A percentile compares a stretch with the other conserved stretches of the same genome.
These are phyloP conservation scores for Pteropus rufus DNA, from an alignment of 2,797 vertebrate species.

Conservation along the genomic window DNA sequence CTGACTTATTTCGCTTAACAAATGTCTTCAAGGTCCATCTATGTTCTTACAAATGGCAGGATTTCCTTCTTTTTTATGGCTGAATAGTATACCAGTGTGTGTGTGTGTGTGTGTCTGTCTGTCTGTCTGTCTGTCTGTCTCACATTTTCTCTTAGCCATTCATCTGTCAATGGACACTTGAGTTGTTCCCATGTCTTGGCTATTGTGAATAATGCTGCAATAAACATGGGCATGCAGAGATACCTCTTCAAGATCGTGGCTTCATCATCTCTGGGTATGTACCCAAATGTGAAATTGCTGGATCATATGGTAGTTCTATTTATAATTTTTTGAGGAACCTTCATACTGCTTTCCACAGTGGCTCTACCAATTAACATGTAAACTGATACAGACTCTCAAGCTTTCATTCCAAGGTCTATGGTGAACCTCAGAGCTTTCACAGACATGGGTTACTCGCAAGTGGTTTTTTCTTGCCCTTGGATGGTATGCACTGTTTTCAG, in stretches of 20 bases:
- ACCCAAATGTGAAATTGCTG: background rate
- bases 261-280: background rate
- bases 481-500: background rate
- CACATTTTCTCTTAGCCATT: background rate
- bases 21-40: background rate
- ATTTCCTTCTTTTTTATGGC: background rate
- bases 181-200: background rate
- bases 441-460: background rate
- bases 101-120: background rate
- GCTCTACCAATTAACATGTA: background rate
- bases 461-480: background rate
- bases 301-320: background rate
- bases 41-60: background rate
- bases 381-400: background rate
- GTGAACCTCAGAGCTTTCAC: background rate
- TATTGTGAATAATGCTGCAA: background rate
- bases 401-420: background rate
- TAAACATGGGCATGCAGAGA: background rate
- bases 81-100: background rate
- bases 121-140: too few species aligned
- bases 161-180: background rate
- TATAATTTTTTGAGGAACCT: background rate
- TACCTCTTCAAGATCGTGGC: background rate
- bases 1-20: background rate
- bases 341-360: background rate